A percentile compares a stretch with the other conserved stretches of the same genome.
phyloP scores from a whole-genome alignment of 92 coral and sea anemone species.

The Epizoanthus stellaris region DNA sequence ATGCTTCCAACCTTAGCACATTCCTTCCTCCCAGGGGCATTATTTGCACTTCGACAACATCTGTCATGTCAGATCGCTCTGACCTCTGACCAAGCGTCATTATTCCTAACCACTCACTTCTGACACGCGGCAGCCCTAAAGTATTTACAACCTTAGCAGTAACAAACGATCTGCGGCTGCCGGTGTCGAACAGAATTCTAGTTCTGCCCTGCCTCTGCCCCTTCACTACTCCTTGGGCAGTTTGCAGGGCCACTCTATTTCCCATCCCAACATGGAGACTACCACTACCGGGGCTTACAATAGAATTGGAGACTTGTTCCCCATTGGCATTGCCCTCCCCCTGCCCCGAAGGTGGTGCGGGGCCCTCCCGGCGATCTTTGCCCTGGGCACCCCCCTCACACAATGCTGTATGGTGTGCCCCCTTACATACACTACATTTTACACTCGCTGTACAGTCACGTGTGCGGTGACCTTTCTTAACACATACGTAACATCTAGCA shows the following conservation, averaged over 20 bases:
- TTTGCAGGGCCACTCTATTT: not conserved
- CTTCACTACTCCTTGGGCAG: too few species aligned
- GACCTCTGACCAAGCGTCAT: not conserved
- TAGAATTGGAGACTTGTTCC: too few species aligned
- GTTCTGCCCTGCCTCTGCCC: not conserved
- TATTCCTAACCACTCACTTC: not conserved
- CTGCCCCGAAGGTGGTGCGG: too few species aligned
- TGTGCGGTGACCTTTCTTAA: too few species aligned
- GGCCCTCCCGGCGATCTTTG: too few species aligned
- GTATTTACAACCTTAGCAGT: too few species aligned
- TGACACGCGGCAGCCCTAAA: too few species aligned
- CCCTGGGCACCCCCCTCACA: not conserved
- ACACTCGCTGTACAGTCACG: not conserved
- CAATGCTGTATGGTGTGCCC: slow-evolving; percentile 7
- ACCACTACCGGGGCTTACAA: not conserved
- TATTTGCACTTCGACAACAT: not conserved
- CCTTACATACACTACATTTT: not conserved
- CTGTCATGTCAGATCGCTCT: not conserved
- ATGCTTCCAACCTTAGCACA: not conserved
- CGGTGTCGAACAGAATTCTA: not conserved
- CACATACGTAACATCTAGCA: too few species aligned
- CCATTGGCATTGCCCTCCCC: too few species aligned
- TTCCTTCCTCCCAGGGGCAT: not conserved
- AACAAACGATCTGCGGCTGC: too few species aligned
- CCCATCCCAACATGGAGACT: not conserved